These are phyloP conservation scores for Branchellion lobata DNA, from an alignment of 2,888 invertebrate genomes.

Conservation along the genomic window DNA sequence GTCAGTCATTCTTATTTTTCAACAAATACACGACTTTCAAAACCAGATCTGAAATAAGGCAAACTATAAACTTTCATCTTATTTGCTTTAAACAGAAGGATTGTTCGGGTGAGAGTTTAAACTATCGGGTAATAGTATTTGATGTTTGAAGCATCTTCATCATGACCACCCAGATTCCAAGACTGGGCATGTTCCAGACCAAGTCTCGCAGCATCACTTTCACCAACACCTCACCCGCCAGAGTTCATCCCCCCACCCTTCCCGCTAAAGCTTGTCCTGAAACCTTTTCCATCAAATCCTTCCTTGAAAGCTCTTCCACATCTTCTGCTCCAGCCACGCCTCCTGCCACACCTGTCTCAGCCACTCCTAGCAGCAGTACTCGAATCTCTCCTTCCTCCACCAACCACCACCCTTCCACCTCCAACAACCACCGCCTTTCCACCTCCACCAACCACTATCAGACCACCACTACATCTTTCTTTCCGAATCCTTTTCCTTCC, in stretches of 20 bases:
- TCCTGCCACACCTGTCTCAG: neutral
- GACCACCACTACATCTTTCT: neutral
- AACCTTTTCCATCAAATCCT: neutral
- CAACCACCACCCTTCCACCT: neutral
- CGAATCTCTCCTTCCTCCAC: constrained; percentile 2
- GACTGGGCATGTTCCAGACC: neutral
- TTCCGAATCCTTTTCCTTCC: neutral
- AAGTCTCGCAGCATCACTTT: constrained; percentile 40
- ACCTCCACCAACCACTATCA: neutral
- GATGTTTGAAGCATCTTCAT: too few relatives aligned
- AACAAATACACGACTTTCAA: too few relatives aligned
- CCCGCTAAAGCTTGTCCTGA: too few relatives aligned
- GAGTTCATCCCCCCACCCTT: neutral
- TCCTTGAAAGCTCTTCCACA: neutral
- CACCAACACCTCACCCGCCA: neutral
- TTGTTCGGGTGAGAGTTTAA: too few relatives aligned
- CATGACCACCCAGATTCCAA: constrained; percentile 17
- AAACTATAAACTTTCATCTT: too few relatives aligned
- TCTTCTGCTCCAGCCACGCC: neutral
- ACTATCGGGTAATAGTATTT: too few relatives aligned
- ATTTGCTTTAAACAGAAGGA: too few relatives aligned
- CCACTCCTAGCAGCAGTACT: too few relatives aligned
- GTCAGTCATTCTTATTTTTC: too few relatives aligned
- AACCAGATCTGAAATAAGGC: too few relatives aligned
- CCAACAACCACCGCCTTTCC: too few relatives aligned